Evolutionary conservation across 2,113 vertebrate genomes (phyloP), one percentile per base, ranked within the genome.

Genomic region (Equus quagga): DNA sequence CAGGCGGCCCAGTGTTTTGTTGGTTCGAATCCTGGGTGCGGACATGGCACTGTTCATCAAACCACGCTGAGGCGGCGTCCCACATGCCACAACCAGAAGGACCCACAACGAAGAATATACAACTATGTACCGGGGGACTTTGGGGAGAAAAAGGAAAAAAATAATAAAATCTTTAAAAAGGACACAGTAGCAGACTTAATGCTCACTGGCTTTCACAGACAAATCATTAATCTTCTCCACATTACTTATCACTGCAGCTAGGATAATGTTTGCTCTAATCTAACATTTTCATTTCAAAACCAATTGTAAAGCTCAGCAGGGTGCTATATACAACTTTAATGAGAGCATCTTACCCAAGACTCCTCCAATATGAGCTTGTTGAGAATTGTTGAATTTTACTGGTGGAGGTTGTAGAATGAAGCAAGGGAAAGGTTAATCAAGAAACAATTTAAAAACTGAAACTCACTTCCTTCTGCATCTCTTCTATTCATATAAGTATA

Each of bases 241-340:
- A 92, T 72, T 94, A 94, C 93, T 98, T 93, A 98, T 83, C 73
- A 94, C 44, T 3, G 93, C 82, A 97, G 94, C 87, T 86, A 98
- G 89, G 76, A 97, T 98, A 98, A 98, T 78, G 65, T 95, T 97
- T 98, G 96, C 97, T 98, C 69, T 98, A 97, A 98, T 98, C 92
- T 97, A 98, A 97, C 88, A 98, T 98, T 98, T 98, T 98, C 94
- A 98, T 98, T 99, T 98, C 70, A 79, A 98, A 98, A 98, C 56
- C 97, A 98, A 98, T 90, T 98, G 97, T 96, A 98, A 97, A 96
- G 97, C 98, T 98, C 98, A 98, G 98, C 97, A 97, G 97, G 97
- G 95, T 92, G 97, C 97, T 97, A 97, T 97, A 98, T 33, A 97
- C 90, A 98, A 97, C 80, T 97, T 97, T 98, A 98, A 96, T 94